Conservation (phyloP, 2,113 vertebrate genomes). For the Arothron firmamentum region DNA sequence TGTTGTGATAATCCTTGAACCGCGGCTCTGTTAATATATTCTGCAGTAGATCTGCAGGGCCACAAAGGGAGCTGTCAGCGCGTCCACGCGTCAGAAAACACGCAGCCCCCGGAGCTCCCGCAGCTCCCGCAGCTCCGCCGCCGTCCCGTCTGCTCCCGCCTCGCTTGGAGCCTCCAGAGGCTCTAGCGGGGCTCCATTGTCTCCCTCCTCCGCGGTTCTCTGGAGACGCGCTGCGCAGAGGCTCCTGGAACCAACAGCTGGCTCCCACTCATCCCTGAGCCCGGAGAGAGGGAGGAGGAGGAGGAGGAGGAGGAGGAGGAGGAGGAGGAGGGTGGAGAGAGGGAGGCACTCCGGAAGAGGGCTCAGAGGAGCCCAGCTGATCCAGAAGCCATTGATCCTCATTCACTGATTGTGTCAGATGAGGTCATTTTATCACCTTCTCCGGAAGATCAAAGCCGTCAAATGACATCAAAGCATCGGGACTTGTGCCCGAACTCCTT, state of each 20-base stretch:
- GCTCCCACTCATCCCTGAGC: constrained; percentile 33
- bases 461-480: neutral
- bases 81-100: neutral
- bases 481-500: too few species aligned
- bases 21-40: constrained; percentile 16
- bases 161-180: constrained; percentile 10
- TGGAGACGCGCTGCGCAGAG: constrained; percentile 3
- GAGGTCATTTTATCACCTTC: neutral
- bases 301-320: constrained; percentile 11
- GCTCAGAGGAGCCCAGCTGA: neutral
- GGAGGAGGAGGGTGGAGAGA: constrained; percentile 6
- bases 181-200: constrained; percentile 30
- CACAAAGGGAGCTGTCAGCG: constrained; percentile 30
- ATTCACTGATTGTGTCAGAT: too few species aligned
- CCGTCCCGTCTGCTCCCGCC: neutral
- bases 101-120: neutral
- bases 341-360: neutral
- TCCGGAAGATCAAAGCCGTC: too few species aligned
- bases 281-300: constrained; percentile 8
- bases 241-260: constrained; percentile 36
- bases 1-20: constrained; percentile 60
- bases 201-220: neutral
- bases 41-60: constrained; percentile 16
- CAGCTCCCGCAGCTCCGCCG: too few species aligned
- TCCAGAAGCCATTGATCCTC: neutral